Conservation (phyloP, 2,113 vertebrate species). For the Hypocryptadius cinnamomeus region DNA sequence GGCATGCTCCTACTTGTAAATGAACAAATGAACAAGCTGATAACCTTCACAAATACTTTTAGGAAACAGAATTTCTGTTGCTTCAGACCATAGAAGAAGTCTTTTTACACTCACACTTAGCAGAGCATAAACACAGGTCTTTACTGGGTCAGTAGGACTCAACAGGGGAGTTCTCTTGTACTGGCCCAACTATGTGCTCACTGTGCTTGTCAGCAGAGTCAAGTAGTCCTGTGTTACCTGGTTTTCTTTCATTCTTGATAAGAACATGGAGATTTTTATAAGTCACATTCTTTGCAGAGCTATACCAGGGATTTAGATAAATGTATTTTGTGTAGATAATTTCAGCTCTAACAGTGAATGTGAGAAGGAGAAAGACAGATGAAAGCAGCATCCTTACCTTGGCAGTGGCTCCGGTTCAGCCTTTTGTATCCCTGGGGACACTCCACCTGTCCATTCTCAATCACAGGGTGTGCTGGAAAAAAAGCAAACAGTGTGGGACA, state of each 20-base stretch:
- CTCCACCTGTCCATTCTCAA: constrained; percentile 85
- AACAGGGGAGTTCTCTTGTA: not conserved
- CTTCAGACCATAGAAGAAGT: not conserved
- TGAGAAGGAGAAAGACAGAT: not conserved
- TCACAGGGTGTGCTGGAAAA: constrained; percentile 77
- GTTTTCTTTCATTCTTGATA: not conserved
- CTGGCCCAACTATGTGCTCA: not conserved
- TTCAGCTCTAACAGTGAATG: not conserved
- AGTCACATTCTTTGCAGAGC: not conserved
- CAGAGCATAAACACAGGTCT: not conserved
- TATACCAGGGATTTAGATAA: not conserved
- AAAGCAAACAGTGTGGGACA: not conserved
- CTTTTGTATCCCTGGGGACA: constrained; percentile 89
- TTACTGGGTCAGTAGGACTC: not conserved
- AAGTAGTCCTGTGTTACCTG: not conserved
- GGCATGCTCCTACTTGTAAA: not conserved
- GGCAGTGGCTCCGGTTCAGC: constrained; percentile 86
- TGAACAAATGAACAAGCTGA: not conserved
- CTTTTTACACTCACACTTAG: not conserved
- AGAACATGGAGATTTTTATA: not conserved
- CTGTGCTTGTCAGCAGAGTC: not conserved
- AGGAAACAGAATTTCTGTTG: not conserved
- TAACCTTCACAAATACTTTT: not conserved
- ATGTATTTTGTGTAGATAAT: not conserved
- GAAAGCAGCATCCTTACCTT: constrained; percentile 77